Conservation (phyloP, 2,797 vertebrate genomes). For the Poeciliopsis presidionis region DNA sequence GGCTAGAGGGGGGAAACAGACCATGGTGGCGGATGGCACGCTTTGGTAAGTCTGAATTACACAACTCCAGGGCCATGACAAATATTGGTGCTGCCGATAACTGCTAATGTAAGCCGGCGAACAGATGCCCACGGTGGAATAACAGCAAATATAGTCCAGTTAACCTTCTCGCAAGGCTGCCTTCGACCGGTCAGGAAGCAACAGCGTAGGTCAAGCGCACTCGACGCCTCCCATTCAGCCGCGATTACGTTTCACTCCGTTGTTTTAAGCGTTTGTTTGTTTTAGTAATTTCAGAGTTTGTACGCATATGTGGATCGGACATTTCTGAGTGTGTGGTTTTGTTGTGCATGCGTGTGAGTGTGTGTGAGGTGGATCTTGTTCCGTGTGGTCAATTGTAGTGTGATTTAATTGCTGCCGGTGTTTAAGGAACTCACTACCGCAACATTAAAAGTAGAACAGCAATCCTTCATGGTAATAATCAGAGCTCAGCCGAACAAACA, state of each 20-base stretch:
- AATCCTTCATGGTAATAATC: conserved; percentile 68
- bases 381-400: conserved; percentile 53
- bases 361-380: conserved; percentile 35
- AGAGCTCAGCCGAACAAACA: conserved; percentile 60
- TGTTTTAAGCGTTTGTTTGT: conserved; percentile 73
- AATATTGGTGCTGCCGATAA: conserved; percentile 78
- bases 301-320: background rate
- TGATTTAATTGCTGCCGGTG: conserved; percentile 60
- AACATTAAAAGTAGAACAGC: conserved; percentile 59
- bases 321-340: background rate
- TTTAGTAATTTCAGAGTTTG: conserved; percentile 31
- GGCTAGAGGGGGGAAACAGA: conserved; percentile 77
- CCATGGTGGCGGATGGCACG: conserved; percentile 76
- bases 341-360: background rate
- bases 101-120: conserved; percentile 76
- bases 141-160: conserved; percentile 78
- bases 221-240: conserved; percentile 69
- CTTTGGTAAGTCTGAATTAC: conserved; percentile 82
- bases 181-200: conserved; percentile 68
- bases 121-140: conserved; percentile 75
- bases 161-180: conserved; percentile 79
- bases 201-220: conserved; percentile 67
- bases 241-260: conserved; percentile 68
- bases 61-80: conserved; percentile 78
- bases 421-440: conserved; percentile 55